Base-by-base conservation (phyloP, 2,888 invertebrate genomes). In the Scaptomyza caliginosa region DNA sequence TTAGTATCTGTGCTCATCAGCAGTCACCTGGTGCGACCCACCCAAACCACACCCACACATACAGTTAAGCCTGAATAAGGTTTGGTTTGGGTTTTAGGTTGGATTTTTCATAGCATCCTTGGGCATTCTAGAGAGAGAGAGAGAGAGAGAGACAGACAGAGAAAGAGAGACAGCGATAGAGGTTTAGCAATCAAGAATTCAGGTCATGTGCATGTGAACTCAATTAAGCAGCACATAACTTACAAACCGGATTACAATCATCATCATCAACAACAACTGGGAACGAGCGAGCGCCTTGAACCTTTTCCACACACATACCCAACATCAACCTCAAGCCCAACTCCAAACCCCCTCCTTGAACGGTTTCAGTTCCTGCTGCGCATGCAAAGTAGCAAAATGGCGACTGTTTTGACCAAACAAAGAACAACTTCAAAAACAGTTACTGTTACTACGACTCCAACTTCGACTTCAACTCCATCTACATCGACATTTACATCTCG, bases 211-310 rank as follows among this genome's bases (percentile, higher is more conserved):
- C 89, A 88, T 88, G 83, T 85, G 88, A 88, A 88, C 89, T 88
- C 89, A 88, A 88, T 88, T 88, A 88, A 88, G 88, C 77, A 89
- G 88, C 89, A 88, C 88, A 88, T 88, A 88, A 89, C 89, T 88
- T 89, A 88, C 89, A 88, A 89, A 88, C 88, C 86, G 88, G 88
- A 88, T 88, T 88, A 88, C 88, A 88, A 89, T 88, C 88, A 88
- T 86, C 87, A 82, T 83, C 83, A 86, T 72, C 86, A 81, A 68
- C 81, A 80, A 67, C 67, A 83, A 62, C 64, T 34, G 59, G 57
- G 39, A 39, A 32, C 38, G 48, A 13, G 13, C 6, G 13, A 67
- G 19, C 57, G 60, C 73, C 65, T 66, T 68, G 63, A 68, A 78
- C 75, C 77, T 71, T 77, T 77, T 74, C 63, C 36, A 19, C 19